These are phyloP conservation scores for Chamaea fasciata DNA, from an alignment of 2,113 vertebrate species.

Conservation along the genomic window DNA sequence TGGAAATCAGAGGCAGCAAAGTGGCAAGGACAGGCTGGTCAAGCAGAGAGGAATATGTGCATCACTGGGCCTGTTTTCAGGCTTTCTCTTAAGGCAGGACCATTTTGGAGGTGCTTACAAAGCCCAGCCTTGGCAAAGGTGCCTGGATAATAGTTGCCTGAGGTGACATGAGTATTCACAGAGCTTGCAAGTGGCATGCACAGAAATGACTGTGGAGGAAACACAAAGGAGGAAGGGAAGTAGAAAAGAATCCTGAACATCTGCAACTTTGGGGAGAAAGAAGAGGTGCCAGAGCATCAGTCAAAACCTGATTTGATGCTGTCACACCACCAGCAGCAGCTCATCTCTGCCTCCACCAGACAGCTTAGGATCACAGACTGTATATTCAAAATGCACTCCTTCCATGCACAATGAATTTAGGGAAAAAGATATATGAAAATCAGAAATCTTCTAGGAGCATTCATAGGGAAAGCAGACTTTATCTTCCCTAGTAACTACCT, in stretches of 20 bases:
- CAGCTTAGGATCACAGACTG: neutral
- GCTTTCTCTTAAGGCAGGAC: neutral
- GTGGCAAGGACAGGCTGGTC: neutral
- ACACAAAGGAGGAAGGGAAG: neutral
- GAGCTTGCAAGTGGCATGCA: neutral
- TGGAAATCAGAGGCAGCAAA: neutral
- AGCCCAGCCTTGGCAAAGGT: neutral
- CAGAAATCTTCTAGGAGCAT: neutral
- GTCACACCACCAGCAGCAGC: no score
- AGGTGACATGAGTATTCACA: neutral
- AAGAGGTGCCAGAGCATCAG: neutral
- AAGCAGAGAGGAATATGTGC: neutral
- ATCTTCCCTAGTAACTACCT: neutral
- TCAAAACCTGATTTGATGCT: neutral
- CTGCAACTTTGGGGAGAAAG: neutral
- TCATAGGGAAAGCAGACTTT: neutral
- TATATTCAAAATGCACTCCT: neutral
- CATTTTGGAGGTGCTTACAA: neutral
- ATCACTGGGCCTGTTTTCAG: neutral
- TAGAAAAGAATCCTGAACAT: neutral
- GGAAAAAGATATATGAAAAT: neutral
- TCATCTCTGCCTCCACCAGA: neutral
- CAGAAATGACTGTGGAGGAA: neutral
- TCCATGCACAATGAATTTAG: neutral
- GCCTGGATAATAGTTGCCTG: neutral